Evolutionary conservation across 2,888 invertebrate species (phyloP).

Genomic region (Oscheius myriophilus): DNA sequence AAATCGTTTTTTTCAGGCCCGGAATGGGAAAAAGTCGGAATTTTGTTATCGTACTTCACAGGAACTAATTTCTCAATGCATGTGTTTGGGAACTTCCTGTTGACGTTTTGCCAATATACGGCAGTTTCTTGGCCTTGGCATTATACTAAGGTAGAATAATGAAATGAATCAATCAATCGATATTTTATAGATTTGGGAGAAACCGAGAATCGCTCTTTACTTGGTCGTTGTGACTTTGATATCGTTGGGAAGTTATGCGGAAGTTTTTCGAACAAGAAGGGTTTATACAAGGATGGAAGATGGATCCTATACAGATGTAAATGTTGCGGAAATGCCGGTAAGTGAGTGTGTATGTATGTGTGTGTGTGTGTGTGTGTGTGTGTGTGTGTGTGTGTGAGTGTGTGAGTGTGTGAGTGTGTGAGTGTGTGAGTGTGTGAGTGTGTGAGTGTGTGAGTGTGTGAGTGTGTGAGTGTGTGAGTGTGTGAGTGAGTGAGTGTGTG

Average conservation of each 20-base stretch:
- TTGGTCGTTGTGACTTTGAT: not conserved
- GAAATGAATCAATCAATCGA: not conserved
- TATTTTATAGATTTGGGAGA: not conserved
- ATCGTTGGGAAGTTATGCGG: not conserved
- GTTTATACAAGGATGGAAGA: not conserved
- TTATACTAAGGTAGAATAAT: constrained; percentile 2
- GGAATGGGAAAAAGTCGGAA: constrained; percentile 1
- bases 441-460: too few relatives aligned
- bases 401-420: too few relatives aligned
- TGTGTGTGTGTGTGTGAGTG: too few relatives aligned
- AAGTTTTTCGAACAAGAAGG: constrained; percentile 11
- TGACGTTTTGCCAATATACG: constrained; percentile 16
- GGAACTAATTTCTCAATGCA: constrained; percentile 10
- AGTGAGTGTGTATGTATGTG: too few relatives aligned
- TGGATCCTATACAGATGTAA: not conserved
- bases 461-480: too few relatives aligned
- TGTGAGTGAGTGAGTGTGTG: too few relatives aligned
- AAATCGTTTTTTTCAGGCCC: constrained; percentile 11
- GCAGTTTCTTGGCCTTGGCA: constrained; percentile 15
- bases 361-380: too few relatives aligned
- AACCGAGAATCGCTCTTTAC: not conserved
- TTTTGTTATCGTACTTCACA: constrained; percentile 3
- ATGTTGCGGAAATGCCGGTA: constrained; percentile 4
- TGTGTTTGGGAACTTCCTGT: constrained; percentile 14
- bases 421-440: too few relatives aligned